phyloP scores from a whole-genome alignment of 2,113 vertebrate genomes.

The Pituophis catenifer region DNA sequence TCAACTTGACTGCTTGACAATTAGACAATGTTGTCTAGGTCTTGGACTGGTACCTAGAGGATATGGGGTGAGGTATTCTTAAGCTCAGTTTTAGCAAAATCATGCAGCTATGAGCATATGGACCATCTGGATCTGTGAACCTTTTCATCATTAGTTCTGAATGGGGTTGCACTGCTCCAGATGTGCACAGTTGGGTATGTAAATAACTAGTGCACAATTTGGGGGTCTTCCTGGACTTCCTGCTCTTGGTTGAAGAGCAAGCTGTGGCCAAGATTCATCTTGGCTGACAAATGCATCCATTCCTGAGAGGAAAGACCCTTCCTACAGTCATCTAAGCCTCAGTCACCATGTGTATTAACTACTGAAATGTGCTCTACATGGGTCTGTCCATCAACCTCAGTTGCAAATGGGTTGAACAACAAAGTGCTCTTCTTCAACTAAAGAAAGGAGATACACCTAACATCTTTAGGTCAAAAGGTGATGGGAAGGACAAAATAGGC shows the following conservation, averaged over 20 bases:
- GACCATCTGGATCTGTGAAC: not conserved
- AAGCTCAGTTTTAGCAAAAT: not conserved
- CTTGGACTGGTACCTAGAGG: not conserved
- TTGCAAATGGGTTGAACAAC: not conserved
- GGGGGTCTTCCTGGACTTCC: not conserved
- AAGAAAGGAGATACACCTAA: not conserved
- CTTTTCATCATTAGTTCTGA: not conserved
- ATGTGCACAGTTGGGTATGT: not conserved
- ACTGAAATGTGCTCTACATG: not conserved
- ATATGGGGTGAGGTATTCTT: not conserved
- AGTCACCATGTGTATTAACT: not conserved
- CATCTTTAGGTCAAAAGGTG: not conserved
- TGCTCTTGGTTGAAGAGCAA: not conserved
- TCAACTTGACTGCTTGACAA: not conserved
- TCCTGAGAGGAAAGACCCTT: not conserved
- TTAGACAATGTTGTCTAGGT: not conserved
- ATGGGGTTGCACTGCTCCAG: not conserved
- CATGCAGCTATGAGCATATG: not conserved
- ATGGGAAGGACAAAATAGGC: not conserved
- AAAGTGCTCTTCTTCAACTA: not conserved
- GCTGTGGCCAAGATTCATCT: not conserved
- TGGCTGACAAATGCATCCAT: not conserved
- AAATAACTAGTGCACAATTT: not conserved
- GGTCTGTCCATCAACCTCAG: not conserved
- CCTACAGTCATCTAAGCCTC: not conserved